phyloP scores from a whole-genome alignment of 2,113 vertebrate species.

The Balaenoptera acutorostrata region DNA sequence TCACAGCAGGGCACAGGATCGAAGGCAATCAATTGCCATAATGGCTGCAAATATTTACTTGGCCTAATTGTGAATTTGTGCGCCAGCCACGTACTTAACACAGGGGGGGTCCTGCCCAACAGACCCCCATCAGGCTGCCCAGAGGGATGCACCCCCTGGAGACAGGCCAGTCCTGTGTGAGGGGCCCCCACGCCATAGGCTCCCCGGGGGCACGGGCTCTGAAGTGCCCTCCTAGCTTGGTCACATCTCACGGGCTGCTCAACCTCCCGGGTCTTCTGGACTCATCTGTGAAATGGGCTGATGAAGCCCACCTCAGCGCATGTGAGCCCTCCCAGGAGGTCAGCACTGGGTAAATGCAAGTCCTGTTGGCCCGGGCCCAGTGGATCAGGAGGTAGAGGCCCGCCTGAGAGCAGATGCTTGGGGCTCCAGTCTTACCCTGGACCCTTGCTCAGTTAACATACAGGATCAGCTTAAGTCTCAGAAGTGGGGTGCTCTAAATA shows the following conservation, averaged over 20 bases:
- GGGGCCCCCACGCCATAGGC: neutral
- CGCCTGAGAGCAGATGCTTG: neutral
- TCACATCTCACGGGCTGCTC: neutral
- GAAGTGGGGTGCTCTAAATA: neutral
- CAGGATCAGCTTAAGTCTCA: neutral
- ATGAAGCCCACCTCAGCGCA: neutral
- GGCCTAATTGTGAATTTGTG: slow-evolving; percentile 35
- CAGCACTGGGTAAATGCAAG: accelerated
- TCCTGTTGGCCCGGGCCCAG: accelerated
- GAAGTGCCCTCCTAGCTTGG: neutral
- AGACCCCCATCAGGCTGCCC: neutral
- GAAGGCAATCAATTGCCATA: slow-evolving; percentile 76
- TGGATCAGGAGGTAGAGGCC: neutral
- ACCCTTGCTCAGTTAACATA: neutral
- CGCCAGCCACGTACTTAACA: slow-evolving; percentile 47
- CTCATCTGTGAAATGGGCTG: neutral
- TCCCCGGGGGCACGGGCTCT: accelerated
- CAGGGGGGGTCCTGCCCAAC: neutral
- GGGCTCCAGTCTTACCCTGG: neutral
- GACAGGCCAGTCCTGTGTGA: neutral
- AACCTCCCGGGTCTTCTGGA: neutral
- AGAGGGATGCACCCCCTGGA: neutral
- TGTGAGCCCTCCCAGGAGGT: no score
- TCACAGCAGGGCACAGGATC: slow-evolving; percentile 74
- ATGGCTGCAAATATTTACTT: slow-evolving; percentile 71